Evolutionary conservation across 2,797 vertebrate genomes (phyloP).

Genomic region (Cynopterus sphinx): DNA sequence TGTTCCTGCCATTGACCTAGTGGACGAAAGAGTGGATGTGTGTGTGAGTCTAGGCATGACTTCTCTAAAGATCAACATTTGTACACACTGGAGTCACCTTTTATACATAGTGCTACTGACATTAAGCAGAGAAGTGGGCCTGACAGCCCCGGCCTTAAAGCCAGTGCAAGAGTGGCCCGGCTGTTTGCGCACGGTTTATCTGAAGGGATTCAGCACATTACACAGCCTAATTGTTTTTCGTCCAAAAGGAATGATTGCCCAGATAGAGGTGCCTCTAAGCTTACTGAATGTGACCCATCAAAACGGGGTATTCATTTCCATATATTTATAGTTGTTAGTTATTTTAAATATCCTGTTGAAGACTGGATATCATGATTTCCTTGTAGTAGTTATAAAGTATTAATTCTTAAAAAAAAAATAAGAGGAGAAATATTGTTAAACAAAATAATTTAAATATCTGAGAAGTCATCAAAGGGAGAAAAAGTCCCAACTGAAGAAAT

Average conservation of each 20-base stretch:
- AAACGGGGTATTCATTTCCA: conserved; percentile 64
- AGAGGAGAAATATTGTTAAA: conserved; percentile 44
- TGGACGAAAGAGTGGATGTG: conserved; percentile 89
- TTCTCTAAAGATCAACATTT: conserved; percentile 90
- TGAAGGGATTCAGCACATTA: conserved; percentile 84
- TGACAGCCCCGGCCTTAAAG: conserved; percentile 86
- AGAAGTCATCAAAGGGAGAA: conserved; percentile 28
- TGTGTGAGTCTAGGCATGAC: conserved; percentile 89
- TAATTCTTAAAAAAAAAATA: conserved; percentile 36
- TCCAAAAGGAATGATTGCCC: conserved; percentile 81
- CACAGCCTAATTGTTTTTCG: conserved; percentile 88
- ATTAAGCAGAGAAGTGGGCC: conserved; percentile 87
- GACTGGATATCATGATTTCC: not conserved
- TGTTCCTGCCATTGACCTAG: conserved; percentile 84
- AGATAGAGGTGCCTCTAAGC: conserved; percentile 77
- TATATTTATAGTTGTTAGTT: not conserved
- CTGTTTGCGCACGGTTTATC: conserved; percentile 82
- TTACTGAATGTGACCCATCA: conserved; percentile 67
- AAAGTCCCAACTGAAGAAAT: not conserved
- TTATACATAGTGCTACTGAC: conserved; percentile 89
- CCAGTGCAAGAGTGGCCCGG: conserved; percentile 81
- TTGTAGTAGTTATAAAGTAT: not conserved
- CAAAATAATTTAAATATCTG: conserved; percentile 48
- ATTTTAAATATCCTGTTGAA: conserved; percentile 49
- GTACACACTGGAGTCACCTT: conserved; percentile 89